phyloP scores from a whole-genome alignment of 1,140 invertebrate species.

The Whitmania pigra region DNA sequence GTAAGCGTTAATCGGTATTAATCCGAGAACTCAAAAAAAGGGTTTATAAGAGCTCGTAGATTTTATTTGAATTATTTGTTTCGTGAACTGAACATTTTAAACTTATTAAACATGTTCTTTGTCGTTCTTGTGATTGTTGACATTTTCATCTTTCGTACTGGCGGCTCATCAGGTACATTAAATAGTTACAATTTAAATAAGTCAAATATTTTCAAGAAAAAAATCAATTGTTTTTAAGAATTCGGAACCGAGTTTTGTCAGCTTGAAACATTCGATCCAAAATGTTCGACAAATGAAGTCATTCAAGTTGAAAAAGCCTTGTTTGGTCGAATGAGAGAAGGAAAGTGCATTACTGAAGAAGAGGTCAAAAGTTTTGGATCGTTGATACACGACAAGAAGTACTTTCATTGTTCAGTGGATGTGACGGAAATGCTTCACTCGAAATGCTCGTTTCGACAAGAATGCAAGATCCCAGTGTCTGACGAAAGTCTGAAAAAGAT shows the following conservation, averaged over 20 bases:
- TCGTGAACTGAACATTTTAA: too few species aligned
- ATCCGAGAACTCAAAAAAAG: too few species aligned
- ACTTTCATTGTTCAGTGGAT: not conserved
- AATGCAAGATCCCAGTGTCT: conserved; percentile 3
- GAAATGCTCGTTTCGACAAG: not conserved
- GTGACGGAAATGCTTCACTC: not conserved
- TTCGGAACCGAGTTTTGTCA: not conserved
- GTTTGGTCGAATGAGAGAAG: not conserved
- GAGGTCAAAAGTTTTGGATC: not conserved
- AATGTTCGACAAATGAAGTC: not conserved
- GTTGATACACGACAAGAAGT: not conserved
- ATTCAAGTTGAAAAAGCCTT: not conserved
- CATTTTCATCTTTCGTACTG: too few species aligned
- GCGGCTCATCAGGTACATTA: too few species aligned
- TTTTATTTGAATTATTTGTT: too few species aligned
- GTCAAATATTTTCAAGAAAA: too few species aligned
- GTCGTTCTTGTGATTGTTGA: too few species aligned
- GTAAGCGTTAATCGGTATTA: too few species aligned
- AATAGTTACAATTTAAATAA: too few species aligned
- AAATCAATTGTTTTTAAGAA: too few species aligned
- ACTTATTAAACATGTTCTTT: too few species aligned
- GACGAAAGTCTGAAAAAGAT: not conserved
- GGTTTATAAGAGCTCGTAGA: too few species aligned
- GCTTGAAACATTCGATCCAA: conserved; percentile 9
- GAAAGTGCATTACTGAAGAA: not conserved